These are phyloP conservation scores for Hoplostethus atlanticus DNA, from an alignment of 2,797 vertebrate genomes.

Conservation along the genomic window DNA sequence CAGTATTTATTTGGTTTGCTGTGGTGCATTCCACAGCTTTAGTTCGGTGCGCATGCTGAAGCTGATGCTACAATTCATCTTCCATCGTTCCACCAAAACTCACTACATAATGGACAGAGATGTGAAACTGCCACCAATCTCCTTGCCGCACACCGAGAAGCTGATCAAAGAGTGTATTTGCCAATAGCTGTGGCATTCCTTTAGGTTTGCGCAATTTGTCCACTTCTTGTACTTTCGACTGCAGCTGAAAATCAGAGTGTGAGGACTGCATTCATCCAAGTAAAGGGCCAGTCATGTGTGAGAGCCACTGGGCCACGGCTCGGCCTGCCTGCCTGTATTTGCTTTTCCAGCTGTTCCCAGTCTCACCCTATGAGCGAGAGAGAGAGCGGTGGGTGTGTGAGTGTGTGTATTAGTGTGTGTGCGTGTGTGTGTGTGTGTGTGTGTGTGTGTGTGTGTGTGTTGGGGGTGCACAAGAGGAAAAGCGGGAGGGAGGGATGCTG, in stretches of 20 bases:
- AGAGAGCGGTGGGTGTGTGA: constrained; percentile 45
- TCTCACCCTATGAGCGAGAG: constrained; percentile 71
- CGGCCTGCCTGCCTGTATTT: constrained; percentile 73
- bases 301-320: constrained; percentile 68
- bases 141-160: constrained; percentile 47
- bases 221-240: constrained; percentile 57
- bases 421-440: constrained; percentile 37
- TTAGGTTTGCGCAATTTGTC: constrained; percentile 63
- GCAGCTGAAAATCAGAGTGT: constrained; percentile 70
- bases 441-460: constrained; percentile 39
- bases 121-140: constrained; percentile 51
- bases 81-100: no score
- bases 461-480: constrained; percentile 21
- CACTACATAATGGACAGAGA: neutral
- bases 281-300: constrained; percentile 72
- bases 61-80: no score
- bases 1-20: no score
- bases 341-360: constrained; percentile 83
- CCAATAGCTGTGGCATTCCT: constrained; percentile 64
- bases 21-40: neutral
- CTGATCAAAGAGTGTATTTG: constrained; percentile 67
- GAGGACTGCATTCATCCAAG: constrained; percentile 77
- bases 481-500: constrained; percentile 55
- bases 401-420: constrained; percentile 36
- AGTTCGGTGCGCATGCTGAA: no score